Conservation (phyloP, 2,888 invertebrate genomes). For the Drosophila buzzatii region DNA sequence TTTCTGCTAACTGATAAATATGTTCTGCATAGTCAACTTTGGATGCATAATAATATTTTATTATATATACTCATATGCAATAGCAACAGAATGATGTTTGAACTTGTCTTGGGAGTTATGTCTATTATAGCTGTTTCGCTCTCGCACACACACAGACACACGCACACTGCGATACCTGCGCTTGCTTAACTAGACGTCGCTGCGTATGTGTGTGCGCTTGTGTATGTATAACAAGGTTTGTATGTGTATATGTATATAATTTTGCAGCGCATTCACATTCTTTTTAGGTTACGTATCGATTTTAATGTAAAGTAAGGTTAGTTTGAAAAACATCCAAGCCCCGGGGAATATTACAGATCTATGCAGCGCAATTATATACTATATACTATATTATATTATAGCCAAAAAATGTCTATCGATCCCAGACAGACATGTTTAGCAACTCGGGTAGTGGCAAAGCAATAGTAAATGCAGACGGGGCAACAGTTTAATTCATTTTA, state of each 20-base stretch:
- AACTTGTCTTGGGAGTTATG: conserved; percentile 40
- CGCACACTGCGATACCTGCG: conserved; percentile 16
- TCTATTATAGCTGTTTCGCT: conserved; percentile 64
- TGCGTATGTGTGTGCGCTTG: conserved; percentile 37
- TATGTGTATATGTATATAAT: conserved; percentile 37
- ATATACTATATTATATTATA: neutral
- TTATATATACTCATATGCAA: neutral
- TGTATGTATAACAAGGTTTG: conserved; percentile 56
- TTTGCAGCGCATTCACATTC: conserved; percentile 73
- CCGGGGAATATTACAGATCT: conserved; percentile 21
- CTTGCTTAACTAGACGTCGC: conserved; percentile 24
- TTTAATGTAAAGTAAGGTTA: conserved; percentile 71
- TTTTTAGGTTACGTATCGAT: conserved; percentile 80
- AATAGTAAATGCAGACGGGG: conserved; percentile 41
- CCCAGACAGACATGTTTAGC: conserved; percentile 6
- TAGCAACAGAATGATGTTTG: conserved; percentile 16
- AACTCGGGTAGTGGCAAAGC: conserved; percentile 20
- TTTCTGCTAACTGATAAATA: conserved; percentile 14
- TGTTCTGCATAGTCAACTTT: neutral
- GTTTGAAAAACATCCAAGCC: conserved; percentile 45
- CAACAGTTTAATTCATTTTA: conserved; percentile 50
- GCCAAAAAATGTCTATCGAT: conserved; percentile 23
- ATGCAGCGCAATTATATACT: neutral
- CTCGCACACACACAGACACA: conserved; percentile 37
- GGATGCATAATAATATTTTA: neutral